Evolutionary conservation across 2,888 invertebrate genomes (phyloP).

Genomic region (Unio delphinus): DNA sequence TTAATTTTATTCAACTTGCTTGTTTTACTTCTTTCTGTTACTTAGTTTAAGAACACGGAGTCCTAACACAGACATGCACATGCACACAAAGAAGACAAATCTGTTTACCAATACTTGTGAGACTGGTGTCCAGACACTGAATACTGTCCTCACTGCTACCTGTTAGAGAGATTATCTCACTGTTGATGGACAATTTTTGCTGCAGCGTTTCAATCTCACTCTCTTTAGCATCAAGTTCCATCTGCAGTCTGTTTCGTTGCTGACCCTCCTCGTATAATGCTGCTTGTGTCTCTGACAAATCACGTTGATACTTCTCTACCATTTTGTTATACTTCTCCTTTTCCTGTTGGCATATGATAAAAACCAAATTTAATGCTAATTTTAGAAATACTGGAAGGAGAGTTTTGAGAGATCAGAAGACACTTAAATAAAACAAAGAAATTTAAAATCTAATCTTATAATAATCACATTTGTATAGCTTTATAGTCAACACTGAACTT

Average conservation of each 20-base stretch:
- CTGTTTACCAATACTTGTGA: constrained; percentile 20
- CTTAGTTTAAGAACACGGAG: no score
- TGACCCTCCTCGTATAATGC: constrained; percentile 79
- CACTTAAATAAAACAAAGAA: no score
- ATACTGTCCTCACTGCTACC: constrained; percentile 72
- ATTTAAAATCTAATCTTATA: no score
- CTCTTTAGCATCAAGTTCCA: constrained; percentile 98
- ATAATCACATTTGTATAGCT: no score
- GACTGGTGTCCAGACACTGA: constrained; percentile 30
- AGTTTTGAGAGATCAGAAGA: neutral
- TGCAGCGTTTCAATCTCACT: constrained; percentile 92
- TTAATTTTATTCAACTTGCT: no score
- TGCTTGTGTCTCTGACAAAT: constrained; percentile 88
- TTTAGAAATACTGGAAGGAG: no score
- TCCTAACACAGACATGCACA: no score
- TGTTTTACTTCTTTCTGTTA: no score
- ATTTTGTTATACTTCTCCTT: constrained; percentile 94
- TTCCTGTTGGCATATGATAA: constrained; percentile 75
- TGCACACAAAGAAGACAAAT: no score
- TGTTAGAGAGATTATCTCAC: constrained; percentile 92
- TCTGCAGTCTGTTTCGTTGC: constrained; percentile 82
- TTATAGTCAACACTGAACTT: no score
- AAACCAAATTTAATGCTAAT: neutral
- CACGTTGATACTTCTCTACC: constrained; percentile 86
- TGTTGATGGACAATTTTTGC: constrained; percentile 85